Base-by-base conservation (phyloP, 35 echinoderm and acorn worm species). In the Ophiothrix spiculata region DNA sequence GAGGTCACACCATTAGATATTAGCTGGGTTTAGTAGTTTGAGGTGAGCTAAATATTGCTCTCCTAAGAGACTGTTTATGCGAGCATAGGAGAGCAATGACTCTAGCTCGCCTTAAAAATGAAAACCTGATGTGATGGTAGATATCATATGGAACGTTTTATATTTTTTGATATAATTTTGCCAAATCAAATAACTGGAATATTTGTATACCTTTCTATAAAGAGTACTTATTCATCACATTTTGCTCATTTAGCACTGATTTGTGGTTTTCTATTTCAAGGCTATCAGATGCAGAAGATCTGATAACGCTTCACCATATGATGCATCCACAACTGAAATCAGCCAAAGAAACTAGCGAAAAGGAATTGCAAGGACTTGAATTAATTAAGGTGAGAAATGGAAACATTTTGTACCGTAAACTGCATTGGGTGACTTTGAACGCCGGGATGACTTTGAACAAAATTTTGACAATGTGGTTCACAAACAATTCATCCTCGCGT, bases 381-480 rank as follows among this genome's bases (percentile, higher is more conserved):
- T 31, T 92, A 8, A 56, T 97, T 4, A 97, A 97, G 86, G 94
- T 97, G 79, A 64, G 23, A n/a, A n/a, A n/a, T n/a, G n/a, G n/a
- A n/a, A n/a, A n/a, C n/a, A n/a, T n/a, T n/a, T n/a, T n/a, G n/a
- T n/a, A n/a, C n/a, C n/a, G n/a, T n/a, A n/a, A n/a, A n/a, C n/a
- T n/a, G n/a, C n/a, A n/a, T n/a, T n/a, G n/a, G n/a, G n/a, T n/a
- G n/a, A n/a, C n/a, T n/a, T n/a, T n/a, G n/a, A n/a, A n/a, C n/a
- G n/a, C n/a, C n/a, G n/a, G n/a, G n/a, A n/a, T n/a, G n/a, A n/a
- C n/a, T n/a, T n/a, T n/a, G n/a, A n/a, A n/a, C n/a, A n/a, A n/a
- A n/a, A n/a, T n/a, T n/a, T n/a, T n/a, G n/a, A n/a, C n/a, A n/a
- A n/a, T n/a, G n/a, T n/a, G n/a, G n/a, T n/a, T n/a, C n/a, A n/a